Base-by-base conservation (phyloP, 2,888 invertebrate genomes). In the Lysandra coridon region DNA sequence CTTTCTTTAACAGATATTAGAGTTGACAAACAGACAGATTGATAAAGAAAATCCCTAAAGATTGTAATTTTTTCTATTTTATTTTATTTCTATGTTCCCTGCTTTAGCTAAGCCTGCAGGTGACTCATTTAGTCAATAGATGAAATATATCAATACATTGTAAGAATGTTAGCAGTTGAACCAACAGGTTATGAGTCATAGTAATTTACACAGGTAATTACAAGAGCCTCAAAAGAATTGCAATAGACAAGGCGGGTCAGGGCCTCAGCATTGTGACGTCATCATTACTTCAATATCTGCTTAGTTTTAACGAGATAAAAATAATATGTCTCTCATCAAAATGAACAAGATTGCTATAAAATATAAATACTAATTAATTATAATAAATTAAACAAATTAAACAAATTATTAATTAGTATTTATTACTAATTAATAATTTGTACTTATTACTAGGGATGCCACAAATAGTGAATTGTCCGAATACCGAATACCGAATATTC, bases 201-300 rank as follows among this genome's bases (percentile, higher is more conserved):
- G 33, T 37, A 33, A 69, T 69, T 69, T 30, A 37, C 69, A 69
- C 33, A 69, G 69, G 33, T 69, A 69, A 69, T 69, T 69, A 69
- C 17, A 17, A 75, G 10, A 75, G 49, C 44, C 75, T 75, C 30
- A 75, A 75, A 74, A 44, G 75, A 44, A 44, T 69, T 69, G 69
- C 69, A 69, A 69, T 37, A 69, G 57, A 49, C 49, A 49, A 49
- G 69, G 69, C 69, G 33, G 69, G 69, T 69, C 69, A 69, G 33
- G 69, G 69, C 14, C 33, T 69, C 33, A 17, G 69, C 37, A 69
- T 37, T 69, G 33, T 69, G 33, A 69, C 33, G 17, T 69, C 69
- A 69, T 69, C 14, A 69, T 17, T 69, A 33, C 33, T 1, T 33
- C 69, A 37, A 69, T 33, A 17, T 69, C 33, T 69, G 12, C 14